Percentiles rank a stretch among this genome's conserved stretches.
Evolutionary conservation across 2,797 vertebrate genomes (phyloP).

Genomic region (Hafferia zeledoni): DNA sequence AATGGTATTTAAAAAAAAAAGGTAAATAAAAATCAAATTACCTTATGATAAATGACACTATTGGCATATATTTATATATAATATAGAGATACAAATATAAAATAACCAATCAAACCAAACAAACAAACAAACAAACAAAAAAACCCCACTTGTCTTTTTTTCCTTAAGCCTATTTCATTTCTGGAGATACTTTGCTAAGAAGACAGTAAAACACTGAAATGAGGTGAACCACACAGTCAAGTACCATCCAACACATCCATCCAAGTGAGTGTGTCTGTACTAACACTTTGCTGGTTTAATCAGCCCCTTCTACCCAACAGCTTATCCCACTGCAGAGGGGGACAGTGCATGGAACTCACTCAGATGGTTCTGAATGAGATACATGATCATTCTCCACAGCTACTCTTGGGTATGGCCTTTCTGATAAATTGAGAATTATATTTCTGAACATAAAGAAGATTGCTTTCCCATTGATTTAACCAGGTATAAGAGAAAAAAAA

Average conservation of each 20-base stretch:
- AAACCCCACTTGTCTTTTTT: rapidly evolving
- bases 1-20: neutral
- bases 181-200: neutral
- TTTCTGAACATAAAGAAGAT: neutral
- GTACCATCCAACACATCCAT: neutral
- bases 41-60: neutral
- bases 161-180: neutral
- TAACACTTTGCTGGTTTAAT: neutral
- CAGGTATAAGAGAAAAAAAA: neutral
- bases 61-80: neutral
- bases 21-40: neutral
- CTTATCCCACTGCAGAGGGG: neutral
- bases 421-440: neutral
- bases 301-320: neutral
- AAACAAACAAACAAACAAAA: rapidly evolving
- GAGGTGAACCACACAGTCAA: neutral
- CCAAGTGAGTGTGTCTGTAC: rapidly evolving
- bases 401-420: neutral
- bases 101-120: neutral
- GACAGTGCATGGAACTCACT: neutral
- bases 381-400: neutral
- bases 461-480: neutral
- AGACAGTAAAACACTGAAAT: neutral
- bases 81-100: neutral
- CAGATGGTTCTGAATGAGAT: neutral